Conservation (phyloP, 2,888 invertebrate genomes). For the Metalampra italica region DNA sequence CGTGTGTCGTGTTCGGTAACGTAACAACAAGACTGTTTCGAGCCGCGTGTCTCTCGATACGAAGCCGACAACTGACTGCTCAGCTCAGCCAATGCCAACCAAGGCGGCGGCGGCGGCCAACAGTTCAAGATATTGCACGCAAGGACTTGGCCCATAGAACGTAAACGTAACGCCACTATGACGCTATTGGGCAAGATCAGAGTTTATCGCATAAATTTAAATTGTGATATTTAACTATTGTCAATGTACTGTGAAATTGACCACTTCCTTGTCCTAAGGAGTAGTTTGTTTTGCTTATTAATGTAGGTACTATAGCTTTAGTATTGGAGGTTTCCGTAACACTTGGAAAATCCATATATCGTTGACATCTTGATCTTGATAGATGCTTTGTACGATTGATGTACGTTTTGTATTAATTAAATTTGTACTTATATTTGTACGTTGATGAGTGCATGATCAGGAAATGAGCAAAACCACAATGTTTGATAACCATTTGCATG, state of each 20-base stretch:
- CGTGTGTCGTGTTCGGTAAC: constrained; percentile 5
- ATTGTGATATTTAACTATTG: not conserved
- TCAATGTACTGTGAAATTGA: not conserved
- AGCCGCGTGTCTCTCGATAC: constrained; percentile 26
- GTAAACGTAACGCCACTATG: constrained; percentile 13
- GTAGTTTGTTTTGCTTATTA: too few relatives aligned
- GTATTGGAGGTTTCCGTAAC: too few relatives aligned
- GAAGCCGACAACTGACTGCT: constrained; percentile 37
- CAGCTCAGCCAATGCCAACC: constrained; percentile 31
- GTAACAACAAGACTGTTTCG: constrained; percentile 4
- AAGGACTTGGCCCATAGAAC: constrained; percentile 56
- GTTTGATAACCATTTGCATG: too few relatives aligned
- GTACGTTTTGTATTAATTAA: too few relatives aligned
- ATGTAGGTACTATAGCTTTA: too few relatives aligned
- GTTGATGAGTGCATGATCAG: too few relatives aligned
- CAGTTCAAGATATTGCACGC: constrained; percentile 25
- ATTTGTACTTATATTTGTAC: too few relatives aligned
- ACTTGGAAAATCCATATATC: too few relatives aligned
- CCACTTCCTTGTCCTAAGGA: not conserved
- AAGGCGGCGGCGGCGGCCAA: constrained; percentile 28
- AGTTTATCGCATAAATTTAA: not conserved
- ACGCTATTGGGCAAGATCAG: not conserved
- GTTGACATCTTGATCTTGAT: too few relatives aligned
- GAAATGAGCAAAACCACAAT: too few relatives aligned
- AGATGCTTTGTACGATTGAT: too few relatives aligned